phyloP scores from a whole-genome alignment of 35 echinoderm and acorn worm genomes.

The Ophiothrix spiculata region DNA sequence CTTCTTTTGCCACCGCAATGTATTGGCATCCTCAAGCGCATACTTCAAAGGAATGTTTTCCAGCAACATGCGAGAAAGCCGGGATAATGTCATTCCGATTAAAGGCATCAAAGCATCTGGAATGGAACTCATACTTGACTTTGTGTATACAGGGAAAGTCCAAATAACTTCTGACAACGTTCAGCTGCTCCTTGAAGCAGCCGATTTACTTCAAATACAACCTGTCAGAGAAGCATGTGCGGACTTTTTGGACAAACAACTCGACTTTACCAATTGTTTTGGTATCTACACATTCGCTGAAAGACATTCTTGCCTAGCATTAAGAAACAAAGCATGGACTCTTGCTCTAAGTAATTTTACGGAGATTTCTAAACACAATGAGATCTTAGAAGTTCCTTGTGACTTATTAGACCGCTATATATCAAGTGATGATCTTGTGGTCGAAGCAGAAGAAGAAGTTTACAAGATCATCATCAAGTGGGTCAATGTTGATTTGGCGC shows the following conservation, averaged over 20 bases:
- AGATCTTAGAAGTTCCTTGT: constrained; percentile 39
- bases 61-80: constrained; percentile 60
- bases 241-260: constrained; percentile 26
- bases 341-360: constrained; percentile 56
- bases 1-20: constrained; percentile 61
- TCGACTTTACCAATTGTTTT: constrained; percentile 57
- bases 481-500: constrained; percentile 22
- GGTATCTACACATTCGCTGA: constrained; percentile 56
- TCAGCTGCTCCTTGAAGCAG: constrained; percentile 53
- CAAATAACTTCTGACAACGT: constrained; percentile 49
- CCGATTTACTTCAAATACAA: constrained; percentile 53
- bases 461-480: constrained; percentile 61
- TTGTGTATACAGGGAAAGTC: constrained; percentile 41
- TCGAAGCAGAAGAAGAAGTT: constrained; percentile 59
- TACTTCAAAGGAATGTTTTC: constrained; percentile 73
- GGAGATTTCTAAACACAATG: constrained; percentile 38
- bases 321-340: constrained; percentile 43
- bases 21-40: constrained; percentile 50
- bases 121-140: constrained; percentile 58
- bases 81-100: constrained; percentile 32
- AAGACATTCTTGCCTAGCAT: constrained; percentile 39
- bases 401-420: constrained; percentile 51
- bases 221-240: constrained; percentile 40
- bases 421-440: constrained; percentile 51
- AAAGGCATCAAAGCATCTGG: constrained; percentile 44